Percentiles rank a stretch among this genome's conserved stretches.
These are phyloP conservation scores for Lepeophtheirus nordmannii DNA, from an alignment of 2,888 invertebrate species.

Conservation along the genomic window DNA sequence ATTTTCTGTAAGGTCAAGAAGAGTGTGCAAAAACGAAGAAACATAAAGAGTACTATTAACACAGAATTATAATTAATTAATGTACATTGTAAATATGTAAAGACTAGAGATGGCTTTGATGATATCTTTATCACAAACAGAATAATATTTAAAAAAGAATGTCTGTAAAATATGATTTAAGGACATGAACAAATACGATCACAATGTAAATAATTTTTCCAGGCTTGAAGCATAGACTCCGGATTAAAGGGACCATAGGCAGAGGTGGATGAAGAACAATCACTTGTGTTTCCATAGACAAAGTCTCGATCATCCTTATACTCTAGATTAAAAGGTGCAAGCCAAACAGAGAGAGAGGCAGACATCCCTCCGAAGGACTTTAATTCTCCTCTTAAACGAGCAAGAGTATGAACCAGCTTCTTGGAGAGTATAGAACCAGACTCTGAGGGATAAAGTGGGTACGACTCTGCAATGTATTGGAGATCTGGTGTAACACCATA, in stretches of 20 bases:
- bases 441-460: slow-evolving; percentile 9
- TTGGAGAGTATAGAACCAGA: not conserved
- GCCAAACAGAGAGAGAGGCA: slow-evolving; percentile 7
- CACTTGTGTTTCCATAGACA: not conserved
- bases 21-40: no score
- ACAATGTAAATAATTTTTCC: slow-evolving; percentile 5
- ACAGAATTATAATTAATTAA: no score
- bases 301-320: slow-evolving; percentile 5
- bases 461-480: not conserved
- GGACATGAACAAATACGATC: slow-evolving; percentile 15
- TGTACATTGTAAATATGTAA: no score
- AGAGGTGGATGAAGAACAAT: not conserved
- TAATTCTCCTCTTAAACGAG: not conserved
- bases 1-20: no score
- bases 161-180: no score
- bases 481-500: slow-evolving; percentile 3
- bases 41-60: no score
- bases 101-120: no score
- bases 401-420: not conserved
- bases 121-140: no score
- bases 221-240: not conserved
- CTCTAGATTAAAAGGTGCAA: slow-evolving; percentile 8
- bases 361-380: not conserved
- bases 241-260: slow-evolving; percentile 4
- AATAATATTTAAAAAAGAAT: no score